A percentile compares a stretch with the other conserved stretches of the same genome.
Evolutionary conservation across 2,113 vertebrate species (phyloP).

Genomic region (Riparia riparia): DNA sequence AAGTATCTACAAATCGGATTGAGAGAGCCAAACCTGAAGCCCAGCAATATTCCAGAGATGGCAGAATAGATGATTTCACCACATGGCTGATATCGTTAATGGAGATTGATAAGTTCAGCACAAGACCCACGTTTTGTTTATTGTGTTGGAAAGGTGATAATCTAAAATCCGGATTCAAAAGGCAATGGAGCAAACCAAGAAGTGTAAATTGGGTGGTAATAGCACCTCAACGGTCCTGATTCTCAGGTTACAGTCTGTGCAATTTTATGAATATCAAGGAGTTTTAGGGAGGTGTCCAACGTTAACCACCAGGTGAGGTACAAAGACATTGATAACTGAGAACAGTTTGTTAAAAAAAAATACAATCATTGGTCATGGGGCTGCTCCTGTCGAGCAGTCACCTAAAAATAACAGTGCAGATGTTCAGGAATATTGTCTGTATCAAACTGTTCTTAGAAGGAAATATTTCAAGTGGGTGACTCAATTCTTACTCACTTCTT

Average conservation of each 20-base stretch:
- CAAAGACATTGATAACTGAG: background rate
- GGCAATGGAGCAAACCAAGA: background rate
- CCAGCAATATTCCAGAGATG: constrained; percentile 66
- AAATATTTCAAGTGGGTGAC: background rate
- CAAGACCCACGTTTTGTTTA: background rate
- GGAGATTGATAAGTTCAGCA: constrained; percentile 33
- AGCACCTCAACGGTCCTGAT: background rate
- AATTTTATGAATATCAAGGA: background rate
- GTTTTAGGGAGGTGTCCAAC: background rate
- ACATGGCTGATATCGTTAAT: constrained; percentile 31
- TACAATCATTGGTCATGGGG: background rate
- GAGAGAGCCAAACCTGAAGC: constrained; percentile 44
- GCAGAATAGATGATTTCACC: constrained; percentile 57
- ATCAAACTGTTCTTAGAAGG: background rate
- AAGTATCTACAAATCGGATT: constrained; percentile 72
- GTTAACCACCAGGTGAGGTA: background rate
- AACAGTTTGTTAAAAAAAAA: background rate
- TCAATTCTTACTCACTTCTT: background rate
- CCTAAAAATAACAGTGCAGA: background rate
- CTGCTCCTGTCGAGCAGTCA: background rate
- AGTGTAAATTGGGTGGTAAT: background rate
- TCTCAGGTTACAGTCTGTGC: background rate
- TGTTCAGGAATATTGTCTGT: background rate
- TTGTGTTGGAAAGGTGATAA: background rate
- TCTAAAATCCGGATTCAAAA: background rate